Base-by-base conservation (phyloP, 1,140 invertebrate species). In the Formica exsecta region DNA sequence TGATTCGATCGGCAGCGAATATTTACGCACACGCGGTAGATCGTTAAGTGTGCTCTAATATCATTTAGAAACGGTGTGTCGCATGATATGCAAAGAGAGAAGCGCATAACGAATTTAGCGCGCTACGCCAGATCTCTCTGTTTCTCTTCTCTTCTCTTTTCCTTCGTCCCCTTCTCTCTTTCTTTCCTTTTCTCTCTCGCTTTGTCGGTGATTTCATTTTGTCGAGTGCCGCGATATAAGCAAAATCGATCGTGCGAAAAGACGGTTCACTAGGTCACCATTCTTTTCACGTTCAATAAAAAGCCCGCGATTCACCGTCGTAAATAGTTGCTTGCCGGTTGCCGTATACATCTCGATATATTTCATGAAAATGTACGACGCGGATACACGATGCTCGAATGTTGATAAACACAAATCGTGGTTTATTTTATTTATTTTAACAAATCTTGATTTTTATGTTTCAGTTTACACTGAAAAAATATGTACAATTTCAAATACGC, bases 121-220 rank as follows among this genome's bases (percentile, higher is more conserved):
- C 13, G 1, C 19, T 19, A 19, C 25, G 22, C 11, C 19, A 19
- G 13, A 9, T 54, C 25, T 66, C 59, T 48, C 61, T 36, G 48
- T 25, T 13, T 70, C 77, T 59, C 11, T 8, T 51, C 22, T 41
- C 13, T 19, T 36, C 54, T 64, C 9, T 2, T 57, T 36, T 41
- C 25, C 32, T 41, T 65, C 51, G 19, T 38, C 11, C 22, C 8
- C 1, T 38, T 19, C 36, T 8, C 7, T 51, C 38, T 51, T 25
- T n/a, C 59, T 38, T 44, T 75, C 29, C 64, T 16, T 70, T 51
- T 84, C 25, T 86, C 19, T 84, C 57, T 66, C 75, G 68, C 62
- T 51, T 19, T 41, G 11, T 48, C 19, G n/a, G 3, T 22, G 25
- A 48, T 62, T 86, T 85, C 75, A 79, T 54, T 48, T 79, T 36